Evolutionary conservation across 2,888 invertebrate species (phyloP).

Genomic region (Stenurella melanura): DNA sequence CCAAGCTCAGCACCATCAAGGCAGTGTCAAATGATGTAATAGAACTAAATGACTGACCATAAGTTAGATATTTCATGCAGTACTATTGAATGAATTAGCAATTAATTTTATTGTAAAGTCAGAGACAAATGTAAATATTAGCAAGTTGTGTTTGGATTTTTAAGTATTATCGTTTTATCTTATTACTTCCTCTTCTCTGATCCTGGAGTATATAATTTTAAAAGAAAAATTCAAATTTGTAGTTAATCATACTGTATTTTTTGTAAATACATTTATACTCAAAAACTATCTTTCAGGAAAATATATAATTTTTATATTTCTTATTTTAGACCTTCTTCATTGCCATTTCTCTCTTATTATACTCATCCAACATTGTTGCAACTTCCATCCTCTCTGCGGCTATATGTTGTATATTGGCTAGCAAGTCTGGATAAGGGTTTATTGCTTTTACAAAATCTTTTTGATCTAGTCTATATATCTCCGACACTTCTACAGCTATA

Average conservation of each 20-base stretch:
- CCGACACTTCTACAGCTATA: slow-evolving; percentile 71
- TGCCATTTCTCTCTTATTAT: slow-evolving; percentile 57
- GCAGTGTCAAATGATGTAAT: slow-evolving; percentile 47
- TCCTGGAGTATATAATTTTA: slow-evolving; percentile 41
- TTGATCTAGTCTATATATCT: slow-evolving; percentile 71
- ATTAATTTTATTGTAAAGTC: background rate
- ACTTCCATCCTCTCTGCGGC: slow-evolving; percentile 75
- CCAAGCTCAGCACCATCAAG: slow-evolving; percentile 34
- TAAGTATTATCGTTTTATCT: slow-evolving; percentile 28
- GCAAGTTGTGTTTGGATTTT: slow-evolving; percentile 32
- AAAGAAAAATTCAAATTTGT: slow-evolving; percentile 35
- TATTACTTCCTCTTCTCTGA: slow-evolving; percentile 47
- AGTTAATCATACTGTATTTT: slow-evolving; percentile 46
- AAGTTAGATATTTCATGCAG: background rate
- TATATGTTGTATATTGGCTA: slow-evolving; percentile 73
- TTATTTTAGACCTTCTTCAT: slow-evolving; percentile 48
- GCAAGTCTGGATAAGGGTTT: slow-evolving; percentile 72
- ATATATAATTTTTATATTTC: slow-evolving; percentile 30
- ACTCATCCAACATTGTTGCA: slow-evolving; percentile 72
- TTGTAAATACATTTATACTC: slow-evolving; percentile 56
- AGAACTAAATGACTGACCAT: slow-evolving; percentile 51
- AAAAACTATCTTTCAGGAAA: slow-evolving; percentile 40
- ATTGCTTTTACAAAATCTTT: slow-evolving; percentile 72
- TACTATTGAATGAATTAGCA: background rate
- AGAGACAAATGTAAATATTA: slow-evolving; percentile 43